Base-by-base conservation (phyloP, 2,797 vertebrate genomes). In the Gastrophryne carolinensis region DNA sequence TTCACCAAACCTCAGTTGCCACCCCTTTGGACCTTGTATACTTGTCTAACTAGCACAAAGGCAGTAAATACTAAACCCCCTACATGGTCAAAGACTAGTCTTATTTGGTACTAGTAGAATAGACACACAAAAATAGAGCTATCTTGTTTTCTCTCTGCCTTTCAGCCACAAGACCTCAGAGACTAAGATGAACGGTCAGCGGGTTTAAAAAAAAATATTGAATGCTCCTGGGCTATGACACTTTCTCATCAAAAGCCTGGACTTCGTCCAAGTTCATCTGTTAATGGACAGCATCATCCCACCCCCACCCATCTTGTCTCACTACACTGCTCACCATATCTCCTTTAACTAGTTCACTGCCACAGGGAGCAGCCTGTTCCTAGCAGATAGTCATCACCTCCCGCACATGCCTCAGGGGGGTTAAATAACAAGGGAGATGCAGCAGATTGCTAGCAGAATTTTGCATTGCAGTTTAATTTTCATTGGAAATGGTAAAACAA, bases 211-310 rank as follows among this genome's bases (percentile, higher is more conserved):
- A 68, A 80, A 79, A 79, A 80, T 87, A 86, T 85, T 83, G 84
- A 83, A 86, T 80, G 85, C 88, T 86, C 84, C 34, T 58, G 83
- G 87, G 88, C 89, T 92, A 89, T 92, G 94, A 95, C 93, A 94
- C 85, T 85, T 89, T 91, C 93, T 86, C 95, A 94, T 95, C 95
- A 94, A 89, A 94, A 90, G 89, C 87, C 91, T 98, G 95, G 95
- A 94, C 83, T 84, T 84, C 52, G 24, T 94, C 95, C 96, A 98
- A 95, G 95, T 96, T 98, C 95, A 96, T 96, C 94, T 95, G 93
- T 96, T 98, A 97, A 96, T 96, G 95, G 95, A 94, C 92, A 93
- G 92, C 86, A 81, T 87, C 89, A 87, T 85, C 83, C 86, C 86
- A 82, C 82, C 83, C 80, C 58, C 85, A 74, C 57, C 86, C 81